Conservation (phyloP, 2,113 vertebrate genomes). For the Hippocampus comes region DNA sequence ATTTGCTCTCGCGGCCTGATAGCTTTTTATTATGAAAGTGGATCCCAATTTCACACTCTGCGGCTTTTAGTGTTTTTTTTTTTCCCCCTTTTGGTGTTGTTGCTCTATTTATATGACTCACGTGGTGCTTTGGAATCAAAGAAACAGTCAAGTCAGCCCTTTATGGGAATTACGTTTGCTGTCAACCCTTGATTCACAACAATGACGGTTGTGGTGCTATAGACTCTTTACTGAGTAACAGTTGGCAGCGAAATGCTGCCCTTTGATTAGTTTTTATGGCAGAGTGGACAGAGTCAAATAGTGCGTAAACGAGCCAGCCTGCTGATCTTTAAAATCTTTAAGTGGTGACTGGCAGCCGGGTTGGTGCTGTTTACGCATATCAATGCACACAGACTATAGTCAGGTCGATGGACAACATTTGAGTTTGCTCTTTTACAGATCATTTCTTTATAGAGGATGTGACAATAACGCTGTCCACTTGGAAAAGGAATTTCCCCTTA, state of each 20-base stretch:
- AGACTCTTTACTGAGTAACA: neutral
- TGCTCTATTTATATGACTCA: conserved; percentile 1
- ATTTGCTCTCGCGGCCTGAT: conserved; percentile 14
- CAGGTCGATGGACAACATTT: neutral
- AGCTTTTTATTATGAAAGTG: conserved; percentile 6
- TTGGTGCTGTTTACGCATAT: conserved; percentile 38
- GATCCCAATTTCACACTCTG: conserved; percentile 8
- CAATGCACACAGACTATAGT: conserved; percentile 35
- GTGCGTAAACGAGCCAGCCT: neutral
- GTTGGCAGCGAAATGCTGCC: neutral
- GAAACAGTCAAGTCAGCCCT: conserved; percentile 2
- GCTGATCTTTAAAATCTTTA: conserved; percentile 13
- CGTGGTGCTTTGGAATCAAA: neutral
- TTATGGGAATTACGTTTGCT: neutral
- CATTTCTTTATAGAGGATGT: neutral
- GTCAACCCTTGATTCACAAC: neutral
- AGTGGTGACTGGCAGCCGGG: conserved; percentile 13
- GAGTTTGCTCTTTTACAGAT: neutral
- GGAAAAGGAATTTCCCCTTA: too few species aligned
- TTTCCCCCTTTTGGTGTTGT: neutral
- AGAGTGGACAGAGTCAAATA: neutral
- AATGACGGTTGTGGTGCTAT: neutral
- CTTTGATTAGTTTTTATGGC: neutral
- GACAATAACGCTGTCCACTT: too few species aligned
- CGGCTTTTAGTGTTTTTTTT: neutral